These are phyloP conservation scores for Paguma larvata DNA, from an alignment of 2,797 vertebrate species.

Conservation along the genomic window DNA sequence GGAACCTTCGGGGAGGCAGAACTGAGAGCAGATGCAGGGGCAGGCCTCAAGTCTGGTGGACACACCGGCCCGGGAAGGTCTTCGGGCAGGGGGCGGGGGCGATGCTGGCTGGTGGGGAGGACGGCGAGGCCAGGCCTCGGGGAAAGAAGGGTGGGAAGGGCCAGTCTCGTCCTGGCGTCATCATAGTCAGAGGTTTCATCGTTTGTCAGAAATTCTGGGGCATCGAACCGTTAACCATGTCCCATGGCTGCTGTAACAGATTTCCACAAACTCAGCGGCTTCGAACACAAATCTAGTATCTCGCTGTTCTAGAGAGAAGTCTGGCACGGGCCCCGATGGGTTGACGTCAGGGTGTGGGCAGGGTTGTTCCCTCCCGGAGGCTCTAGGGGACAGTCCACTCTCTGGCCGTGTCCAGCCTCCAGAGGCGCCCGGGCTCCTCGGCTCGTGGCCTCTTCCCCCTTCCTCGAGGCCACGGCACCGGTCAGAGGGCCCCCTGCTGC, in stretches of 20 bases:
- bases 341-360: fast-evolving
- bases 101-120: fast-evolving
- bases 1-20: neutral
- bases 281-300: neutral
- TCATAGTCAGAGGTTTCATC: neutral
- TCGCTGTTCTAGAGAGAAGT: no score
- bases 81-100: neutral
- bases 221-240: fast-evolving
- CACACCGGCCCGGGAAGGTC: neutral
- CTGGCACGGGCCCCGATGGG: neutral
- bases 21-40: neutral
- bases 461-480: no score
- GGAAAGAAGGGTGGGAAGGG: neutral
- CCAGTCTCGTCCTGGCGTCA: fast-evolving
- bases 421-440: fast-evolving
- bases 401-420: neutral
- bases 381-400: fast-evolving
- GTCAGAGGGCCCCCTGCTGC: fast-evolving
- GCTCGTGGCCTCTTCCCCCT: fast-evolving
- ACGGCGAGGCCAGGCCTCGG: fast-evolving
- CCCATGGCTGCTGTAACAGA: neutral
- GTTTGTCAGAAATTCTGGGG: neutral
- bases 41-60: fast-evolving
- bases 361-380: neutral
- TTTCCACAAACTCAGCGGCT: neutral